Evolutionary conservation across 1,140 invertebrate species (phyloP), one percentile per base, ranked within the genome.

Genomic region (Aphidius gifuensis): DNA sequence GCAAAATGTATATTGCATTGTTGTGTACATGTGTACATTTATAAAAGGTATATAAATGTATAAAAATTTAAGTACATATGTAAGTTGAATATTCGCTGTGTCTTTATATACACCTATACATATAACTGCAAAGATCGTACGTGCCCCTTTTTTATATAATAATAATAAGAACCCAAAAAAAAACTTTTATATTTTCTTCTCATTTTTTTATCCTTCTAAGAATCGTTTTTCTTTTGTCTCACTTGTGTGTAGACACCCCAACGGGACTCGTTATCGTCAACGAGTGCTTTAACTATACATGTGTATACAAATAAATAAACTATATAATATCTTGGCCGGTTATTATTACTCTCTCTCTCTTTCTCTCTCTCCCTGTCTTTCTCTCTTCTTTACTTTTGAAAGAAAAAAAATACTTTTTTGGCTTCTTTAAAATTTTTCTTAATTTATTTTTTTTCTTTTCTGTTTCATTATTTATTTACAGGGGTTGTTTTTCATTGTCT

Each of bases 241-340:
- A 39, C 40, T 39, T n/a, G 23, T 32, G 4, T 32, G 23, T 32
- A 32, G 23, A 32, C 23, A 32, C 23, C 23, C 50, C 7, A 4
- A 11, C n/a, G n/a, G 23, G 50, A 9, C 50, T 53, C 50, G 50
- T 53, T 53, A 53, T 53, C 50, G 50, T 39, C 50, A 53, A 53
- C 40, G 50, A 16, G 48, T 50, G n/a, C 8, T 53, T 39, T 4
- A 32, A 32, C 23, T 32, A 32, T 32, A 32, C 4, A 32, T 4
- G 4, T 32, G 23, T 32, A 32, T 3, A 32, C 4, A 32, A 32
- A 32, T 32, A 32, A 32, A 32, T 32, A 4, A 32, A 32, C 23
- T 32, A 32, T 32, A 32, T 32, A 3, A 32, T 32, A 32, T 32
- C 23, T 32, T 32, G 23, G 23, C 2, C 23, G 23, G 23, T 32